Base-by-base conservation (phyloP, 1,140 invertebrate genomes). In the Meloidogyne chitwoodi region DNA sequence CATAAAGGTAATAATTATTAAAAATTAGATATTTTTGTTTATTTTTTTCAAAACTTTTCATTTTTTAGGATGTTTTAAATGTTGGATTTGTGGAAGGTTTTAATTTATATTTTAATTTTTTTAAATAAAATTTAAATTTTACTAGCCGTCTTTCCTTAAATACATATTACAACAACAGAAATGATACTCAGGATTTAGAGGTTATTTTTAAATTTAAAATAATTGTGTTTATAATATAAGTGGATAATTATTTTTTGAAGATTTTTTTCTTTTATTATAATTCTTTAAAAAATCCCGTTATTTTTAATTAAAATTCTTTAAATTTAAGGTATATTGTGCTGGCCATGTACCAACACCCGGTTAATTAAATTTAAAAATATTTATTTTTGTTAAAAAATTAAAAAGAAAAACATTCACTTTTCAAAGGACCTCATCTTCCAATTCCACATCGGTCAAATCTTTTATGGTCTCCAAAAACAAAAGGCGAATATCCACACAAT, bases 401-500 rank as follows among this genome's bases (percentile, higher is more conserved):
- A 48, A 11, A 19, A 14, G 34, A 69, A n/a, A 22, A 56, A 48
- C 2, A n/a, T 19, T 27, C 1, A 56, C 5, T 29, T 22, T 62
- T 65, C 16, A 0, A 16, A 73, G 85, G 85, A 64, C 85, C 85
- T 24, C 85, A 86, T 62, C 85, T 87, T 75, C 81, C 85, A 38
- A 87, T 86, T 79, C 85, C 85, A 48, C 85, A 87, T 71, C 79
- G 83, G 29, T 86, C 85, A 24, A 86, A 87, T 80, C 72, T 86
- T 19, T 74, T 86, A n/a, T 86, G 86, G 74, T 84, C 81, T 24
- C 84, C 84, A 27, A 86, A 86, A 73, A 86, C 84, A 34, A 85
- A 85, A 68, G 84, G 84, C n/a, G 84, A 86, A 66, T 86, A 86
- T 70, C 85, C 84, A 38, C 85, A 87, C 68, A 86, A 86, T 79